phyloP scores from a whole-genome alignment of 1,140 invertebrate species.

The Ceratitis capitata region DNA sequence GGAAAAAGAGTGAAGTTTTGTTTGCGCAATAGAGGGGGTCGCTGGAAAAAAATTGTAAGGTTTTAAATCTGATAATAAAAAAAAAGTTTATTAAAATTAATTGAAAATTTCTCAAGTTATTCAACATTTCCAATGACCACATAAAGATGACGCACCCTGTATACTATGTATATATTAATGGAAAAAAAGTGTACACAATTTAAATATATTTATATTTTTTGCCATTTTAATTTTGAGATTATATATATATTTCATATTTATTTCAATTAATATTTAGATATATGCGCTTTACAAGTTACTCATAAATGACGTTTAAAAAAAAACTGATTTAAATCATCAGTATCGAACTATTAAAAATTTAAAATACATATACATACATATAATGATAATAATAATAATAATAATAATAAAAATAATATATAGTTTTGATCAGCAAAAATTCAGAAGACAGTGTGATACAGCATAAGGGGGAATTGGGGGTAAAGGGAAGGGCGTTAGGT shows the following conservation, averaged over 20 bases:
- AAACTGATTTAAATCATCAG: neutral
- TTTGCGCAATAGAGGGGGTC: too few species aligned
- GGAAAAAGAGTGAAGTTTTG: too few species aligned
- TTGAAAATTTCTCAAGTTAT: too few species aligned
- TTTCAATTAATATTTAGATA: slow-evolving; percentile 38
- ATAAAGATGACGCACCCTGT: too few species aligned
- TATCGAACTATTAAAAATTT: neutral
- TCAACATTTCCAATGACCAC: too few species aligned
- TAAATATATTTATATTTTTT: slow-evolving; percentile 6
- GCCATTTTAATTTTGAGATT: slow-evolving; percentile 32
- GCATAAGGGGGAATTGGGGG: neutral
- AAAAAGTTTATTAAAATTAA: too few species aligned
- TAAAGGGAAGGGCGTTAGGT: neutral
- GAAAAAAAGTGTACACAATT: neutral
- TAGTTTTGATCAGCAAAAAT: neutral
- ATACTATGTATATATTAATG: too few species aligned
- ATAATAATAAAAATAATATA: neutral
- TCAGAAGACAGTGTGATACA: neutral
- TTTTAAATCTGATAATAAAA: too few species aligned
- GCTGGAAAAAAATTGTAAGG: too few species aligned
- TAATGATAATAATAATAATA: neutral
- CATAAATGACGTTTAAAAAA: neutral
- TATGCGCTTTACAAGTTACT: slow-evolving; percentile 14
- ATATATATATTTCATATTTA: slow-evolving; percentile 36
- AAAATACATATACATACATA: neutral